Percentiles rank a stretch among this genome's conserved stretches.
Conservation (phyloP, 64 coral and sea anemone species). For the Trachythela sp. region DNA sequence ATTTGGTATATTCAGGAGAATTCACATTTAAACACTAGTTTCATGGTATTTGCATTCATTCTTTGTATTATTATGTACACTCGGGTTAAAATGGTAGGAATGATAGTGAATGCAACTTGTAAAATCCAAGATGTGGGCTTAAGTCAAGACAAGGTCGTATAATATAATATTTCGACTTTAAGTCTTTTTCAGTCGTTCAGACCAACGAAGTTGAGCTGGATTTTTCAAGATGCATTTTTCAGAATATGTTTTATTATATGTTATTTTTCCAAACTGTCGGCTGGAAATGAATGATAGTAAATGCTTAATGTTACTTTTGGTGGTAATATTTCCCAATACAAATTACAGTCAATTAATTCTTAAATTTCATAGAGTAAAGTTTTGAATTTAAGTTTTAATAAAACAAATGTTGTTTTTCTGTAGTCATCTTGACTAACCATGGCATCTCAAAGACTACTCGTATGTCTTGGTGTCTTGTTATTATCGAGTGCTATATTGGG, state of each 20-base stretch:
- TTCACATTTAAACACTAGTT: background rate
- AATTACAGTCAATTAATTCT: no score
- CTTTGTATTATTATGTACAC: background rate
- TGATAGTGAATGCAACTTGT: background rate
- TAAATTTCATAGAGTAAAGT: background rate
- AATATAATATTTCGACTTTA: background rate
- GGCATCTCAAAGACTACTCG: background rate
- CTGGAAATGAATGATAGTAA: no score
- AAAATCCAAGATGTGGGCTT: no score
- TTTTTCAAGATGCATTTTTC: no score
- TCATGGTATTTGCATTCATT: background rate
- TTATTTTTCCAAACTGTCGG: no score
- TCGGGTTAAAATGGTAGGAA: background rate
- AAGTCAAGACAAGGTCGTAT: no score
- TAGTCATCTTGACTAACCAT: background rate
- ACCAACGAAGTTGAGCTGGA: background rate
- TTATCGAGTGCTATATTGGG: background rate
- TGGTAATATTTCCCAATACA: no score
- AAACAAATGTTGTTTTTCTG: no score
- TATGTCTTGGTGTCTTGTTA: conserved; percentile 8
- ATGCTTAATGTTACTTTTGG: no score
- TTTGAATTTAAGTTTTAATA: background rate
- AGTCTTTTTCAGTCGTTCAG: background rate
- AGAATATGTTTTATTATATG: no score
- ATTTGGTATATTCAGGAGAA: background rate